These are phyloP conservation scores for Callipepla californica DNA, from an alignment of 2,113 vertebrate species.

Conservation along the genomic window DNA sequence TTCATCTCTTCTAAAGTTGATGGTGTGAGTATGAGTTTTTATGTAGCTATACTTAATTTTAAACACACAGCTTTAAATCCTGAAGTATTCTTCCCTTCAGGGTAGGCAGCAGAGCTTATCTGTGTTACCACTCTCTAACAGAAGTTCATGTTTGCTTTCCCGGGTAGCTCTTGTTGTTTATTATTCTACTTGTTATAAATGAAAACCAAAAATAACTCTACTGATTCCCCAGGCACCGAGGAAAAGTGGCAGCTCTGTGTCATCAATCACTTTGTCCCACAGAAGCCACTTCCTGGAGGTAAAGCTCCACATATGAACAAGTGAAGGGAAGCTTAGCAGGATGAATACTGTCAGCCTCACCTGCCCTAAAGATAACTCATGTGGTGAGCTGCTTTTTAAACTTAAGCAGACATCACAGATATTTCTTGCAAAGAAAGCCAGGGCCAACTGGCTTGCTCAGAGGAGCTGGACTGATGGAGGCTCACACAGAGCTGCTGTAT, in stretches of 20 bases:
- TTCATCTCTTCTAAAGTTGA: neutral
- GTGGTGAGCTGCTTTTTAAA: neutral
- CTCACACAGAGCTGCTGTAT: neutral
- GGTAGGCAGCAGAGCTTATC: neutral
- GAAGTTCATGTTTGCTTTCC: neutral
- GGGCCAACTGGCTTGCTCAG: neutral
- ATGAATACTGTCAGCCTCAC: neutral
- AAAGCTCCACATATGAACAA: neutral
- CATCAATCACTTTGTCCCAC: neutral
- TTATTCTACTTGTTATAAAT: neutral
- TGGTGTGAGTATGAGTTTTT: neutral
- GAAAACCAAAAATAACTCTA: neutral
- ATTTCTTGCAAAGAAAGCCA: neutral
- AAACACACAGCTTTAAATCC: neutral
- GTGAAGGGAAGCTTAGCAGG: neutral
- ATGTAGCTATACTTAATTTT: neutral
- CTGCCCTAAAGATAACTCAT: neutral
- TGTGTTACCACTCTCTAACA: neutral
- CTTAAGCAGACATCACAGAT: neutral
- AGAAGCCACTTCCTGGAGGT: neutral
- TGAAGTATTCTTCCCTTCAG: neutral
- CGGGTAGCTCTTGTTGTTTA: neutral
- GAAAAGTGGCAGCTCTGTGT: neutral
- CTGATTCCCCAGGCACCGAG: neutral
- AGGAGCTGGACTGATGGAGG: neutral